Evolutionary conservation across 2,797 vertebrate genomes (phyloP).

Genomic region (Sylvilagus floridanus): DNA sequence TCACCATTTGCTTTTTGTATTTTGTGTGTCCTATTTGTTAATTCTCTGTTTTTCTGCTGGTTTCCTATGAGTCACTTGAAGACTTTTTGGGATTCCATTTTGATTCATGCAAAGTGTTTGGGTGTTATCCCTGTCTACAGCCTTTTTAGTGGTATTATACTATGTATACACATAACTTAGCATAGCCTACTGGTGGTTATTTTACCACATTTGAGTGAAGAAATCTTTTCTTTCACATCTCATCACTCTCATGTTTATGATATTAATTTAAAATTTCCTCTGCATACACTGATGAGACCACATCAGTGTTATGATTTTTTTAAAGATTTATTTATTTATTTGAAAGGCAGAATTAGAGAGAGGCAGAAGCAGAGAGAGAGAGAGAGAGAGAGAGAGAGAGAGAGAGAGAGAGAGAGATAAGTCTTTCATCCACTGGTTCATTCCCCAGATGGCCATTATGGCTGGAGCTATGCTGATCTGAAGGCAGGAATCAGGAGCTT

Average conservation of each 20-base stretch:
- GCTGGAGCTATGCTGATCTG: too few species aligned
- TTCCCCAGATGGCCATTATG: too few species aligned
- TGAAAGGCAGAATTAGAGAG: too few species aligned
- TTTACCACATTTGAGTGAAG: not conserved
- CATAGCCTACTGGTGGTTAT: not conserved
- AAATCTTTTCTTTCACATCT: not conserved
- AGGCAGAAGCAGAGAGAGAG: too few species aligned
- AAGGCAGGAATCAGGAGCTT: too few species aligned
- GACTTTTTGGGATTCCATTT: not conserved
- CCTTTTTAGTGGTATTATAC: not conserved
- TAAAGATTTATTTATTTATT: too few species aligned
- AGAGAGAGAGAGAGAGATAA: too few species aligned
- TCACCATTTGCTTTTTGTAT: not conserved
- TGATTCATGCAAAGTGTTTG: not conserved
- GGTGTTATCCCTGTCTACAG: not conserved
- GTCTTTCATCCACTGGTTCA: too few species aligned
- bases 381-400: too few species aligned
- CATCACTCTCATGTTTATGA: not conserved
- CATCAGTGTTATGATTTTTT: not conserved
- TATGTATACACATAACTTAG: not conserved
- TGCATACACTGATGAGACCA: not conserved
- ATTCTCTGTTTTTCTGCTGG: not conserved
- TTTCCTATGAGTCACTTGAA: not conserved
- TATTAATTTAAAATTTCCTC: slow-evolving; percentile 5
- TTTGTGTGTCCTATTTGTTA: not conserved